Evolutionary conservation across 2,888 invertebrate genomes (phyloP).

Genomic region (Parnassius apollo): DNA sequence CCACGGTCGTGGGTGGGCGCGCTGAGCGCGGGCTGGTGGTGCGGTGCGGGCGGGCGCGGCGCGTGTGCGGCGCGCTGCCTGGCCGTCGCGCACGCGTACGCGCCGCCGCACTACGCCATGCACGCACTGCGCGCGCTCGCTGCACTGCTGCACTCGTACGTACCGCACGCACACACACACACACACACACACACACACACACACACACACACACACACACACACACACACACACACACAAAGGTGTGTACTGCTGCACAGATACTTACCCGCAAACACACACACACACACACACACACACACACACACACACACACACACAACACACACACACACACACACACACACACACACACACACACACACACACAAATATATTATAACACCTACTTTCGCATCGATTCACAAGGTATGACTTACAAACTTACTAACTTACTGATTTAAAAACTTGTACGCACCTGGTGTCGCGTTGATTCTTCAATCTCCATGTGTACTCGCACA

Average conservation of each 20-base stretch:
- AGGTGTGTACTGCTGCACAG: too few relatives aligned
- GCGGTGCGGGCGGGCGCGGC: conserved; percentile 65
- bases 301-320: too few relatives aligned
- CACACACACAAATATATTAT: background rate
- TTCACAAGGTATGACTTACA: too few relatives aligned
- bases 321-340: background rate
- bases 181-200: background rate
- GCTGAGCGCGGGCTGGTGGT: conserved; percentile 67
- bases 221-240: background rate
- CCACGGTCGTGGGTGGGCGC: conserved; percentile 53
- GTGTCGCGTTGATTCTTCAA: too few relatives aligned
- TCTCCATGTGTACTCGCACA: too few relatives aligned
- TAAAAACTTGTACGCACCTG: too few relatives aligned
- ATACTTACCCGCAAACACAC: background rate
- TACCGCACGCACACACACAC: conserved; percentile 15
- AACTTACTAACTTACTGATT: too few relatives aligned
- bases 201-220: background rate
- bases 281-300: background rate
- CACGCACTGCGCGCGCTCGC: conserved; percentile 50
- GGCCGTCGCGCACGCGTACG: conserved; percentile 49
- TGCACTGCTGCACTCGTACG: conserved; percentile 59
- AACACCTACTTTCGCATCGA: too few relatives aligned
- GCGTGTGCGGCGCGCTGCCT: conserved; percentile 60
- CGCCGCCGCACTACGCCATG: conserved; percentile 38
- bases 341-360: background rate